Evolutionary conservation across 2,113 vertebrate species (phyloP).

Genomic region (Deroptyus accipitrinus): DNA sequence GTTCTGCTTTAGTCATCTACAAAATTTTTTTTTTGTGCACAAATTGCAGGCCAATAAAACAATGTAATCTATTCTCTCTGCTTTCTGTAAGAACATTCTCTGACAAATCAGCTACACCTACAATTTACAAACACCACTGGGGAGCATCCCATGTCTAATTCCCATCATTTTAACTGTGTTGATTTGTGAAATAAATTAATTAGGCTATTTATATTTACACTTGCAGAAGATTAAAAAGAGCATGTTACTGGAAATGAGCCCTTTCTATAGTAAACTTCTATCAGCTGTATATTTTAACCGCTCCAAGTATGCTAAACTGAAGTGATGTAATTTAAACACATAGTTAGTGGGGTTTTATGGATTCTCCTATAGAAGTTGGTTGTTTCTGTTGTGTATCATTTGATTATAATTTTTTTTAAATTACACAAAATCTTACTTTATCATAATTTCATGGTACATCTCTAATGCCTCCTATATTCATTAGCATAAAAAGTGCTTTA

Average conservation of each 20-base stretch:
- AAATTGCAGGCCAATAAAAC: background rate
- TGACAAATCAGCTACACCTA: background rate
- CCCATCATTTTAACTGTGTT: background rate
- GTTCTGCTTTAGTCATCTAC: background rate
- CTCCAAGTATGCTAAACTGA: background rate
- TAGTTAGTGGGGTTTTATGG: background rate
- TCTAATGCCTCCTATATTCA: background rate
- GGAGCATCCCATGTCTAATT: background rate
- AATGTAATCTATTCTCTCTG: background rate
- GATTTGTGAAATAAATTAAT: background rate
- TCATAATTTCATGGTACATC: background rate
- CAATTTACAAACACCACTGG: background rate
- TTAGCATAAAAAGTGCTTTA: background rate
- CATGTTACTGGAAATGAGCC: background rate
- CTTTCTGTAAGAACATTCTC: background rate
- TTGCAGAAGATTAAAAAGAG: background rate
- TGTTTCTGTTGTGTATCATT: fast-evolving
- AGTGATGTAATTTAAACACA: background rate
- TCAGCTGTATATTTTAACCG: background rate
- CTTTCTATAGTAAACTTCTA: background rate
- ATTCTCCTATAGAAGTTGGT: background rate
- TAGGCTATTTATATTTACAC: background rate
- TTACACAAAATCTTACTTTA: background rate
- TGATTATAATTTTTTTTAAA: no score
- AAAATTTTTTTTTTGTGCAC: background rate